Evolutionary conservation across 2,113 vertebrate species (phyloP).

Genomic region (Limanda limanda): DNA sequence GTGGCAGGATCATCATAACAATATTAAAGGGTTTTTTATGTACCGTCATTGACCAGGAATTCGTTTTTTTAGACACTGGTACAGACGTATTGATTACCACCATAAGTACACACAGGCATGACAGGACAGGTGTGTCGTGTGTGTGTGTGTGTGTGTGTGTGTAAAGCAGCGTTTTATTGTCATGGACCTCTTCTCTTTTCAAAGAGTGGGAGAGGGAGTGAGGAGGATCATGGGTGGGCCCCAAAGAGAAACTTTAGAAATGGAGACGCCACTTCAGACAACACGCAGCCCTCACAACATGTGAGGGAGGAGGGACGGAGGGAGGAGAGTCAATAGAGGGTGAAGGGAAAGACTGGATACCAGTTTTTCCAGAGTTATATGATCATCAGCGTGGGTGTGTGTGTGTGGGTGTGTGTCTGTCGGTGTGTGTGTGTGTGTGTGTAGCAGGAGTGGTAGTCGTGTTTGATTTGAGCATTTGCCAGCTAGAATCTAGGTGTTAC

Average conservation of each 20-base stretch:
- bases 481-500: constrained; percentile 56
- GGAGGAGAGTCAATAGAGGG: constrained; percentile 54
- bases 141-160: constrained; percentile 9
- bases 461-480: constrained; percentile 65
- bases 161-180: constrained; percentile 46
- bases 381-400: constrained; percentile 24
- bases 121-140: constrained; percentile 28
- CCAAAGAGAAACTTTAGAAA: constrained; percentile 60
- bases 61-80: constrained; percentile 60
- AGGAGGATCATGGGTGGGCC: constrained; percentile 69
- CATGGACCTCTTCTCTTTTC: constrained; percentile 58
- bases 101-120: constrained; percentile 54
- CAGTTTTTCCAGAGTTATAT: constrained; percentile 58
- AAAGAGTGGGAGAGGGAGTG: constrained; percentile 38
- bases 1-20: constrained; percentile 26
- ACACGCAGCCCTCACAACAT: constrained; percentile 67
- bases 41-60: constrained; percentile 54
- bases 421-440: constrained; percentile 15
- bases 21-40: constrained; percentile 32
- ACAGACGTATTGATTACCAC: constrained; percentile 66
- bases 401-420: neutral
- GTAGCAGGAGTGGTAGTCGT: constrained; percentile 24
- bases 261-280: constrained; percentile 69
- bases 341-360: constrained; percentile 60
- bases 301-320: constrained; percentile 52